phyloP scores from a whole-genome alignment of 2,888 invertebrate genomes.

The Shargacucullia verbasci region DNA sequence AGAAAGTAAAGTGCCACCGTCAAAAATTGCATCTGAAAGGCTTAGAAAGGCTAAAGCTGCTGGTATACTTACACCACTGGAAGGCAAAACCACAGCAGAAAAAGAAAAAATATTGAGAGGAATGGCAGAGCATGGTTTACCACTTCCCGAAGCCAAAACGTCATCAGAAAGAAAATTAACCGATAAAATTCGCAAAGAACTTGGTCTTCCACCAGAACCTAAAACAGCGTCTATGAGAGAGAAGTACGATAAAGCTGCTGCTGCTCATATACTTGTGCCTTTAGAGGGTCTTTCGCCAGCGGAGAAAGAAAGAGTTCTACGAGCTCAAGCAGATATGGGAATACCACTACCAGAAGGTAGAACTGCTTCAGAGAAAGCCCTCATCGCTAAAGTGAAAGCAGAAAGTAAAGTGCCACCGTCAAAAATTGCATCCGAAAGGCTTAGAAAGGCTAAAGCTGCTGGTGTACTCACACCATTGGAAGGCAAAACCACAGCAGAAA shows the following conservation, averaged over 20 bases:
- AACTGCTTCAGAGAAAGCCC: conserved; percentile 15
- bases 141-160: conserved; percentile 25
- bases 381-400: conserved; percentile 16
- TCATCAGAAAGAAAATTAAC: conserved; percentile 51
- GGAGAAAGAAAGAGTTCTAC: conserved; percentile 31
- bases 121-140: conserved; percentile 18
- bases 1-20: conserved; percentile 7
- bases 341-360: conserved; percentile 28
- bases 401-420: background rate
- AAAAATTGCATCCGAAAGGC: background rate
- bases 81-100: conserved; percentile 38
- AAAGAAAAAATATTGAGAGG: conserved; percentile 52
- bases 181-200: conserved; percentile 55
- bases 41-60: conserved; percentile 23
- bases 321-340: conserved; percentile 9
- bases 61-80: conserved; percentile 18
- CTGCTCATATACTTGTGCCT: conserved; percentile 49
- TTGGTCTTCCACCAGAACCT: conserved; percentile 61
- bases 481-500: conserved; percentile 30
- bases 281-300: conserved; percentile 46
- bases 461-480: conserved; percentile 32
- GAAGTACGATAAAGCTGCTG: conserved; percentile 52
- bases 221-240: conserved; percentile 49
- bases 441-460: conserved; percentile 21
- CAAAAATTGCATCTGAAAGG: conserved; percentile 15